Evolutionary conservation across 2,888 invertebrate genomes (phyloP), one percentile per base, ranked within the genome.

Genomic region (Neoitamus cyanurus): DNA sequence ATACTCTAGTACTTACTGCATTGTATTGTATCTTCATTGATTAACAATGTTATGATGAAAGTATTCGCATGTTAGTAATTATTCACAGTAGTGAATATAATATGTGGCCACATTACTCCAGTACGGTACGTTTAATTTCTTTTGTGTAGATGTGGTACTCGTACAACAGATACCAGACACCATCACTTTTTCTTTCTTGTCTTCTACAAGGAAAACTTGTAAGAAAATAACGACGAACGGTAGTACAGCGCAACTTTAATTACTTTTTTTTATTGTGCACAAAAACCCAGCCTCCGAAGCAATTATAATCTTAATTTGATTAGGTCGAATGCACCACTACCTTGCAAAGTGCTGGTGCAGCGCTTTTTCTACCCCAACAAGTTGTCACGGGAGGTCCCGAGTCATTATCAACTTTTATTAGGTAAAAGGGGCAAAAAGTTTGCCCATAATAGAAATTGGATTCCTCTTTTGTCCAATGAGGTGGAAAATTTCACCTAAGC

Each of bases 381-480:
- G 68, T 78, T 68, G 69, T 84, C 34, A 78, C 75, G 80, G 69
- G 42, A 58, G 80, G 36, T 68, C 42, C 36, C 42, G 78, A 83
- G 84, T 85, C 83, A 85, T 85, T 85, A 83, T 85, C 73, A 73
- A 83, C 83, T 85, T 83, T 85, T 77, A 83, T 80, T 80, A 78
- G 46, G 68, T 77, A 85, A 73, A 82, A 36, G 15, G 72, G 77
- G 58, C 70, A 77, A 84, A 84, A 85, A 84, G 80, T 85, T 85
- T 68, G 68, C 30, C 85, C 83, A 85, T 85, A 85, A 85, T 85
- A 83, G 85, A 85, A 85, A 85, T 85, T 84, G 85, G 84, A 80
- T 85, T 84, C 73, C 37, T 84, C 72, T 83, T 85, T 84, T 84
- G 73, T 28, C 73, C 84, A 85, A 84, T 84, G 78, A 73, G 83